Evolutionary conservation across 2,113 vertebrate species (phyloP).

Genomic region (Pteropus alecto): DNA sequence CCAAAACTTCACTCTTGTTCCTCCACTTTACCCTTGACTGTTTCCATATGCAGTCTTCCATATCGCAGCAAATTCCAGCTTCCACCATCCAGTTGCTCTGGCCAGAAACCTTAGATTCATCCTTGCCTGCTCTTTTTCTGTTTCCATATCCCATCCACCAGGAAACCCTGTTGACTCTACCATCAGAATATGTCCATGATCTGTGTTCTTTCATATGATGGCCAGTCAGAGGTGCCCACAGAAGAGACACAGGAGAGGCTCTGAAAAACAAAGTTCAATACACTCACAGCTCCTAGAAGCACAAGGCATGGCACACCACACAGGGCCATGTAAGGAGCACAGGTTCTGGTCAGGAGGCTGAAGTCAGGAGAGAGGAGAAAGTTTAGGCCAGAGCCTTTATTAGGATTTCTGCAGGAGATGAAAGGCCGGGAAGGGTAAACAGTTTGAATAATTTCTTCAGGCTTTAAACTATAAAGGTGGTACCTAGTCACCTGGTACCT

Average conservation of each 20-base stretch:
- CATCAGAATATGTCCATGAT: background rate
- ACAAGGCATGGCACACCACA: background rate
- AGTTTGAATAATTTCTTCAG: background rate
- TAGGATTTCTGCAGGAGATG: background rate
- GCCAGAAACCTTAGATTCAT: background rate
- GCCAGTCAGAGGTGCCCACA: background rate
- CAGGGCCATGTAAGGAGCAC: background rate
- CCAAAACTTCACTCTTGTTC: too few relatives aligned
- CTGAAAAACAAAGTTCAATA: background rate
- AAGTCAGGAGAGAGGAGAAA: background rate
- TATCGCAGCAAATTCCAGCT: background rate
- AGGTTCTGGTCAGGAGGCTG: background rate
- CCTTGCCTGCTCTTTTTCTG: background rate
- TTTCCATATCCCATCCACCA: background rate
- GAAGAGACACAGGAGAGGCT: background rate
- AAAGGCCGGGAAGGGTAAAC: background rate
- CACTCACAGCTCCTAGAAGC: background rate
- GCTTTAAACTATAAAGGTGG: background rate
- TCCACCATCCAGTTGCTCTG: background rate
- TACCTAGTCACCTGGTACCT: background rate
- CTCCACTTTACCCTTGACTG: background rate
- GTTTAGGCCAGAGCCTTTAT: background rate
- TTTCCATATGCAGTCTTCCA: background rate
- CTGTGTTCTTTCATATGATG: background rate
- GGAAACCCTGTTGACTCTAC: background rate